A percentile compares a stretch with the other conserved stretches of the same genome.
phyloP scores from a whole-genome alignment of 2,888 invertebrate species.

The Eristalis tenax region DNA sequence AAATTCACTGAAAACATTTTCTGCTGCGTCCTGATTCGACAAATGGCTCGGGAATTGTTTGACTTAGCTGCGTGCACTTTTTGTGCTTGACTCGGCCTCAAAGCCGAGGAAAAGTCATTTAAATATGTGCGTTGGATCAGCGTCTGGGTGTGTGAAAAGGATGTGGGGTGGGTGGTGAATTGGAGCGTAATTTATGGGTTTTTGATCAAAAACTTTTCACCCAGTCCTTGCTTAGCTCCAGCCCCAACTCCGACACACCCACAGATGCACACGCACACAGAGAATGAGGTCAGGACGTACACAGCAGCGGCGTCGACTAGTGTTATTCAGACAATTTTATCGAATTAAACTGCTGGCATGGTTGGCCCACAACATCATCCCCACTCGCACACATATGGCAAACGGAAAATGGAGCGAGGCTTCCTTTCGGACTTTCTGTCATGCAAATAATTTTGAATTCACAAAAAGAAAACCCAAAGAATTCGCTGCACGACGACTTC shows the following conservation, averaged over 20 bases:
- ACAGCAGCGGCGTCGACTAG: conserved; percentile 42
- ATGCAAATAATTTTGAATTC: conserved; percentile 30
- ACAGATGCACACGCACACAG: not conserved
- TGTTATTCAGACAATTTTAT: conserved; percentile 64
- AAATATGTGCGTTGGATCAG: not conserved
- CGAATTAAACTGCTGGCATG: conserved; percentile 53
- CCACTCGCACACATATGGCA: not conserved
- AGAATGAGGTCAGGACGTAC: conserved; percentile 55
- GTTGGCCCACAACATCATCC: not conserved
- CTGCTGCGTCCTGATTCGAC: conserved; percentile 50
- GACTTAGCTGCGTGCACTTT: conserved; percentile 50
- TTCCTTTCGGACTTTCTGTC: conserved; percentile 36
- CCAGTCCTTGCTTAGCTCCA: not conserved
- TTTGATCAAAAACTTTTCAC: conserved; percentile 67
- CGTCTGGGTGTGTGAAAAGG: not conserved
- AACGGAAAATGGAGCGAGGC: conserved; percentile 7
- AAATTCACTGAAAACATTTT: conserved; percentile 43
- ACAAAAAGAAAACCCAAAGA: not conserved
- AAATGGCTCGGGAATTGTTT: conserved; percentile 53
- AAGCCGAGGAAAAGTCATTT: conserved; percentile 13
- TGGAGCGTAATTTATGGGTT: conserved; percentile 71
- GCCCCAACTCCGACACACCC: not conserved
- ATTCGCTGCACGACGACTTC: not conserved
- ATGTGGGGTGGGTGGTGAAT: conserved; percentile 34
- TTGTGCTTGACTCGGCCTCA: conserved; percentile 10